Base-by-base conservation (phyloP, 2,888 invertebrate genomes). In the Eilema caniola region DNA sequence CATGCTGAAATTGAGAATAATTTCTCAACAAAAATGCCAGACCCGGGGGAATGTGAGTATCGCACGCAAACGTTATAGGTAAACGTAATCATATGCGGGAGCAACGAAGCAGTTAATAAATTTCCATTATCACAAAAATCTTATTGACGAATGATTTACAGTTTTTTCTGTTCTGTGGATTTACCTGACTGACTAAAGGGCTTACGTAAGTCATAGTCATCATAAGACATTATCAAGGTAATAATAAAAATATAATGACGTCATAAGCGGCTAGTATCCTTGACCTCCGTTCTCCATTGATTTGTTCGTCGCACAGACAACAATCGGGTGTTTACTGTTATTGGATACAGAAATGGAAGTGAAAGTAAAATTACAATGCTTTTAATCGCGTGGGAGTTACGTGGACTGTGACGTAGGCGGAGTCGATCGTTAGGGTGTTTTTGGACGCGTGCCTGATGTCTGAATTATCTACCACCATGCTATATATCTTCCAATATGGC, bases 281-380 rank as follows among this genome's bases (percentile, higher is more conserved):
- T 64, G 67, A 71, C 71, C 71, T 64, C 33, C n/a, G 23, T 57
- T 33, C 24, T 37, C 24, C 63, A 64, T 71, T 60, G 60, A 63
- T 67, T 63, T 24, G 16, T 64, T 63, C 5, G 31, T 31, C 16
- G 24, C 37, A 23, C 12, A 67, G 11, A 66, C 62, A 62, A 41
- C 37, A 59, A 41, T 31, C 23, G 24, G n/a, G 31, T 70, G 59
- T 57, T 57, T 41, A 57, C 53, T 33, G 11, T 37, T 59, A 53
- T 60, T 62, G 23, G 53, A 57, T 25, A 31, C 4, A 28, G 41
- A n/a, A 20, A 11, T 61, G 37, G 56, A 70, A 70, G 62, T 70
- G 65, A 70, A 70, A 66, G 66, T 25, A 16, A 57, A 28, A 20
- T 59, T 47, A 53, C 20, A 25, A 60, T 7, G n/a, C 37, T 64